phyloP scores from a whole-genome alignment of 2,113 vertebrate species.

The Gymnarchus niloticus region DNA sequence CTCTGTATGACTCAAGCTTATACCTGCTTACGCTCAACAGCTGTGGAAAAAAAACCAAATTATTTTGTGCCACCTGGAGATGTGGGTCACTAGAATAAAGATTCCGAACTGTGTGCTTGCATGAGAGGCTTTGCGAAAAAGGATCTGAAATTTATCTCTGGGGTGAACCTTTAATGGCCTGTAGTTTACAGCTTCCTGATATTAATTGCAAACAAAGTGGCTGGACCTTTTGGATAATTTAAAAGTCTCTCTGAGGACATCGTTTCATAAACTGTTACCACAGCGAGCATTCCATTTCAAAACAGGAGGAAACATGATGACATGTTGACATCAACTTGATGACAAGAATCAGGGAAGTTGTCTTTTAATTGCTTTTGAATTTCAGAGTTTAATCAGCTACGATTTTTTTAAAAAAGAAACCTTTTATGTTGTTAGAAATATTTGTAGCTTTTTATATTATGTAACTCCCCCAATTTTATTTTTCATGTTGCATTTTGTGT shows the following conservation, averaged over 20 bases:
- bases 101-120: background rate
- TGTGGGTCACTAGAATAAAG: background rate
- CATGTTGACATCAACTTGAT: background rate
- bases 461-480: background rate
- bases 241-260: background rate
- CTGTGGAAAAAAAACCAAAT: background rate
- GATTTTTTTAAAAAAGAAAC: background rate
- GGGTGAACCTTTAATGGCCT: background rate
- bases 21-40: background rate
- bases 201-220: background rate
- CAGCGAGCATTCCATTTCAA: background rate
- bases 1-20: background rate
- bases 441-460: background rate
- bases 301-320: background rate
- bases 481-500: background rate
- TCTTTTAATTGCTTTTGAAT: background rate
- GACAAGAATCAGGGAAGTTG: background rate
- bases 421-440: background rate
- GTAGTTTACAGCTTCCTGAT: background rate
- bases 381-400: background rate
- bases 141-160: constrained; percentile 1
- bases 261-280: background rate
- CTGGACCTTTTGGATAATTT: background rate
- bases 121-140: too few species aligned
- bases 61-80: background rate